Percentiles rank a stretch among this genome's conserved stretches.
These are phyloP conservation scores for Pyrocephalus nanus DNA, from an alignment of 2,797 vertebrate species.

Conservation along the genomic window DNA sequence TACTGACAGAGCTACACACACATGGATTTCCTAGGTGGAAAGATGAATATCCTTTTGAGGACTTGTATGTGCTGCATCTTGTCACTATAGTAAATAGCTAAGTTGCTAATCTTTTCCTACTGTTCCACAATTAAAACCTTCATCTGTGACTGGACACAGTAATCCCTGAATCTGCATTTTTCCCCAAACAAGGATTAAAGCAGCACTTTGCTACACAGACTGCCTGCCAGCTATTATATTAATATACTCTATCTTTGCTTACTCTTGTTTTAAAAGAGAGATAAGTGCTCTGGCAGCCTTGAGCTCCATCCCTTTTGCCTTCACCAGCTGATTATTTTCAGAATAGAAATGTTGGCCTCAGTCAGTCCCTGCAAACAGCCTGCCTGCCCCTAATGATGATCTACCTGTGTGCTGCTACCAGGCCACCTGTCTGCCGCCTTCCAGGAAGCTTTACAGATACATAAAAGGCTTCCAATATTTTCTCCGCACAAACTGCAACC, in stretches of 20 bases:
- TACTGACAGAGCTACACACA: neutral
- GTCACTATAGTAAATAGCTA: neutral
- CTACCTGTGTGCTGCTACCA: neutral
- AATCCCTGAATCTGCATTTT: neutral
- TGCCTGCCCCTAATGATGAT: slow-evolving; percentile 3
- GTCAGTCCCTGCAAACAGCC: neutral
- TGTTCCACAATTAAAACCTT: neutral
- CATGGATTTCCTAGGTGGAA: neutral
- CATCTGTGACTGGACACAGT: fast-evolving
- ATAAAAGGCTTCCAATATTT: slow-evolving; percentile 45
- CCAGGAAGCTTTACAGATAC: slow-evolving; percentile 34
- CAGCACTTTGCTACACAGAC: neutral
- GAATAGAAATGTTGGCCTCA: neutral
- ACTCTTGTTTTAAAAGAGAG: neutral
- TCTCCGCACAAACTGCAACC: neutral
- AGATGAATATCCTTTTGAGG: neutral
- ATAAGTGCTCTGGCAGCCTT: slow-evolving; percentile 9
- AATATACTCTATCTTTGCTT: neutral
- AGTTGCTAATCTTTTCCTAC: neutral
- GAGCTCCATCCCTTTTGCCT: neutral
- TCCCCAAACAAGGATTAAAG: neutral
- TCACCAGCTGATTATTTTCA: neutral
- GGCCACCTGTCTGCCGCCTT: slow-evolving; percentile 47
- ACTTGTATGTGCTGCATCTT: neutral
- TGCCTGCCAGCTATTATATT: neutral